These are phyloP conservation scores for Drosophila quadrilineata DNA, from an alignment of 1,140 invertebrate species.

Conservation along the genomic window DNA sequence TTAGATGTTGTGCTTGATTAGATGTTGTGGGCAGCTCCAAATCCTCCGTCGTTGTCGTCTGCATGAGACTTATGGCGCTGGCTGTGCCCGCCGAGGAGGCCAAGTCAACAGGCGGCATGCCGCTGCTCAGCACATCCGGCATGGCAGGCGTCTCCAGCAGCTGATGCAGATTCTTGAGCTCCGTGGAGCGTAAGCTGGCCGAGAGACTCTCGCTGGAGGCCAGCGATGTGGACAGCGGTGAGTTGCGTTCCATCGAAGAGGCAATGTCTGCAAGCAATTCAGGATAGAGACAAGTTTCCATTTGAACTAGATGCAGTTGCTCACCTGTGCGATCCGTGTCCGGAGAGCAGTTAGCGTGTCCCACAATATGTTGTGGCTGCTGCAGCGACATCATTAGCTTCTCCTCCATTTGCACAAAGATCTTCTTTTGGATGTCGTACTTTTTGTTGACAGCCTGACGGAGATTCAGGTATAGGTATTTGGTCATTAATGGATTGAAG, in stretches of 20 bases:
- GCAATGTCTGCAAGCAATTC: constrained; percentile 79
- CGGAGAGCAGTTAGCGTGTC: constrained; percentile 62
- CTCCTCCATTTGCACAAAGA: constrained; percentile 86
- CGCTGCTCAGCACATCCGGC: constrained; percentile 42
- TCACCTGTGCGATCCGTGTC: constrained; percentile 79
- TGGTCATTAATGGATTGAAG: neutral
- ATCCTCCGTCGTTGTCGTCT: constrained; percentile 25
- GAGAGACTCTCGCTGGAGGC: constrained; percentile 83
- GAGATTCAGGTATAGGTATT: neutral
- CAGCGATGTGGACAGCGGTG: constrained; percentile 83
- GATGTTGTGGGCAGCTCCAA: constrained; percentile 56
- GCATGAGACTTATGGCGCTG: constrained; percentile 59
- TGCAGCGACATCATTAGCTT: constrained; percentile 84
- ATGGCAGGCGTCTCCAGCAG: constrained; percentile 65
- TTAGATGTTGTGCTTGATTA: constrained; percentile 55
- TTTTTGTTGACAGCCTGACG: constrained; percentile 86
- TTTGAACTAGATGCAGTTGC: neutral
- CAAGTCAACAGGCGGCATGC: too few species aligned
- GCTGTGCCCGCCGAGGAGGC: constrained; percentile 19
- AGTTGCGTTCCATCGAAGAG: constrained; percentile 82
- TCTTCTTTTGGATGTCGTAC: constrained; percentile 86
- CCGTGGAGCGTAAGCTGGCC: constrained; percentile 81
- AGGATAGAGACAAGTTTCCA: neutral
- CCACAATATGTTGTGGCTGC: constrained; percentile 82
- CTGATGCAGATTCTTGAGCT: constrained; percentile 82